Evolutionary conservation across 2,797 vertebrate species (phyloP), one percentile per base, ranked within the genome.

Genomic region (Calcarius lapponicus): DNA sequence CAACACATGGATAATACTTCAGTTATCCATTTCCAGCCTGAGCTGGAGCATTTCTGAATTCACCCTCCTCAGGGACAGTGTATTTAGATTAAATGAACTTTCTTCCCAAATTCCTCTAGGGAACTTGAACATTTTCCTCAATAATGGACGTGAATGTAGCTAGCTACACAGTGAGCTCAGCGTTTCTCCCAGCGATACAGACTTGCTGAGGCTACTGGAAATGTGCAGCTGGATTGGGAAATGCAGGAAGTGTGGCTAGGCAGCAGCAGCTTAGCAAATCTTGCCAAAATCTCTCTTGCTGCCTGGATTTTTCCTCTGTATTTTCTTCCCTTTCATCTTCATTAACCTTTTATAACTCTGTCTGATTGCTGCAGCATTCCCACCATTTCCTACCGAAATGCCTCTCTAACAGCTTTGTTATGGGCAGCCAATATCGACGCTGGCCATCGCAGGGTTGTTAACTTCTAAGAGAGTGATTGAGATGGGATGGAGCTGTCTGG

Each of bases 181-280:
- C 62, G 8, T 96, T 97, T 94, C 89, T 93, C 69, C 86, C 91
- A 81, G 93, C 1, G 31, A 96, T 85, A 94, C 67, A 93, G 96
- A 97, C 97, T 97, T 97, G 94, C 97, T 97, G 96, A 94, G 92
- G 94, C 96, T 96, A 85, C 88, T 96, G 94, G 80, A 95, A 95
- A 82, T 34, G 93, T 93, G 96, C 86, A 96, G 92, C 95, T 94
- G 34, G 86, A 85, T 95, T 54, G 47, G 91, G 95, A 93, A 95
- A 92, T 71, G 58, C 73, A 96, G 94, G 93, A 94, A 97, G 80
- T 57, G 82, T 36, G 86, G 60, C 92, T 80, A 62, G 80, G 95
- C 92, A 81, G 92, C 85, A 88, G 82, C 82, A 90, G 82, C 20
- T 62, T 43, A 79, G 78, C 60, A 84, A 91, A 90, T 89, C 95